Base-by-base conservation (phyloP, 2,888 invertebrate species). In the Mimachlamys varia region DNA sequence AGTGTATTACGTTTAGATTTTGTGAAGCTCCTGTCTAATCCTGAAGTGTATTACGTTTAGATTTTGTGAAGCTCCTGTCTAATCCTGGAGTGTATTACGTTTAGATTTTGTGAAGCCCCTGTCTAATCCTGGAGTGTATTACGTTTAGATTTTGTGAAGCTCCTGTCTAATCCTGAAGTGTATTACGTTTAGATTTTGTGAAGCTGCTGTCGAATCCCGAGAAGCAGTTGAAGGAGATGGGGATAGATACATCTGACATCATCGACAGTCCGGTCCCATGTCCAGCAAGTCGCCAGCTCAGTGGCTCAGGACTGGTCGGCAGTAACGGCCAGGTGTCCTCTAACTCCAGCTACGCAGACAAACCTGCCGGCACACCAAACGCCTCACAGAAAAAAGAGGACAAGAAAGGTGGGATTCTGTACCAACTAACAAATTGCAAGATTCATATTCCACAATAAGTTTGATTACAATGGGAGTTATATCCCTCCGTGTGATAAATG, bases 201-300 rank as follows among this genome's bases (percentile, higher is more conserved):
- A 99, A 99, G 92, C 99, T 99, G 7, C 97, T 99, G 92, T 99
- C 99, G 15, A 99, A 99, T 97, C 99, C 98, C 91, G 98, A 98
- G 94, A 98, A 98, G 95, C 97, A 99, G 97, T 98, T 99, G 98
- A 98, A 98, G 95, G 98, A 98, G 88, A 98, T 99, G 98, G 99
- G 99, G 92, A 99, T 99, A 94, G 96, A 96, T 89, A 96, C 96
- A 90, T 95, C 94, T 49, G 96, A 96, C 92, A 96, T 96, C 89
- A 94, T 94, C 12, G 96, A 96, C 90, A 96, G 96, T 22, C 96
- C 96, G 1, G 92, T 76, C 27, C 76, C 76, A 7, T 76, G 76
- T 94, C 62, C 76, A 76, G 33, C 76, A 5, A 76, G 7, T 76
- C 76, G 76, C 76, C 76, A 76, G 27, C 76, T 22, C 33, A 76